These are phyloP conservation scores for Periophthalmodon schlosseri DNA, from an alignment of 2,113 vertebrate species.

Conservation along the genomic window DNA sequence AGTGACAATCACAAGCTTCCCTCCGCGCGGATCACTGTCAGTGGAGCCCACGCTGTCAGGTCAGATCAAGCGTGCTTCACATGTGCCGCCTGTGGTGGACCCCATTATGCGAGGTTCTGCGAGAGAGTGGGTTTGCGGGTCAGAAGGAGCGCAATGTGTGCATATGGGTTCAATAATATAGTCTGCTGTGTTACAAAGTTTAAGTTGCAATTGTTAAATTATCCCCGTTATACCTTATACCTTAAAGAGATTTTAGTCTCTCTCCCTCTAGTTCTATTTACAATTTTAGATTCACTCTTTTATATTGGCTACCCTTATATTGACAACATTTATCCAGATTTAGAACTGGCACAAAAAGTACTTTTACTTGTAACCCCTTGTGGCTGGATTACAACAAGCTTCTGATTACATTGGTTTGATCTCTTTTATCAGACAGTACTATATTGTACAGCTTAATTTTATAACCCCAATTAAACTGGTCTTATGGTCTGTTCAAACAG, in stretches of 20 bases:
- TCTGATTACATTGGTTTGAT: background rate
- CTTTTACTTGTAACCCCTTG: background rate
- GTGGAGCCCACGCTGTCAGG: constrained; percentile 68
- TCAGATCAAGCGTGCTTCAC: constrained; percentile 63
- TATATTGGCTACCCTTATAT: background rate
- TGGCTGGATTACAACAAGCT: background rate
- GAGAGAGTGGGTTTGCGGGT: background rate
- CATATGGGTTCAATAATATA: background rate
- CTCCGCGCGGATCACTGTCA: constrained; percentile 68
- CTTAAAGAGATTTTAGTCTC: background rate
- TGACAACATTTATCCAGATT: background rate
- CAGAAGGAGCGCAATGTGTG: background rate
- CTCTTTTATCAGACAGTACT: background rate
- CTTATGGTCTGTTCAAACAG: background rate
- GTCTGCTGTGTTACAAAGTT: background rate
- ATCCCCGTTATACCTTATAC: background rate
- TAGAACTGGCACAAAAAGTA: background rate
- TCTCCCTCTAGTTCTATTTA: background rate
- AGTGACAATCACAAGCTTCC: constrained; percentile 71
- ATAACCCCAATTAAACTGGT: background rate
- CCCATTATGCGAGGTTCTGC: constrained; percentile 48
- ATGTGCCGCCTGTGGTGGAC: constrained; percentile 44
- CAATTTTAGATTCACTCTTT: background rate
- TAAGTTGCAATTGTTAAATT: background rate
- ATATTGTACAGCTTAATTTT: background rate